These are phyloP conservation scores for Ochlodes sylvanus DNA, from an alignment of 2,888 invertebrate genomes.

Conservation along the genomic window DNA sequence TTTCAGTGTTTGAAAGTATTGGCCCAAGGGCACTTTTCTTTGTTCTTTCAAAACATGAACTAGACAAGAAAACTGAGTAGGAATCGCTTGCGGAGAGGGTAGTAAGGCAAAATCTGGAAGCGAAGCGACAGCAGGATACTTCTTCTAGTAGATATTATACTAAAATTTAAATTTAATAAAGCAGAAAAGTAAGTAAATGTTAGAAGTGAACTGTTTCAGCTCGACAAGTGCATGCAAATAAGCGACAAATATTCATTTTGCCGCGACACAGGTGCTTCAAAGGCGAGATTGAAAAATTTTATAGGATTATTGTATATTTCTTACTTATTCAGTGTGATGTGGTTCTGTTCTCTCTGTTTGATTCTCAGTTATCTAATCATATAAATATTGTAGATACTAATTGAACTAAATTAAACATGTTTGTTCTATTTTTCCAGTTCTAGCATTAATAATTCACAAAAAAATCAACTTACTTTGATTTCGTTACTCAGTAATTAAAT, in stretches of 20 bases:
- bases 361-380: neutral
- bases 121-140: no score
- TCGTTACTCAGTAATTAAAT: no score
- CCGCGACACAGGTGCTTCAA: constrained; percentile 20
- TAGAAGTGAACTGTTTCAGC: neutral
- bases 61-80: no score
- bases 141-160: neutral
- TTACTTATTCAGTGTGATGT: neutral
- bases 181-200: neutral
- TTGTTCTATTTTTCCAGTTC: no score
- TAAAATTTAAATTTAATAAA: constrained; percentile 3
- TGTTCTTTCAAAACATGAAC: no score
- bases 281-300: constrained; percentile 25
- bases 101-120: no score
- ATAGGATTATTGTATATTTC: constrained; percentile 4
- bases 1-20: neutral
- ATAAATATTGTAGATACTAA: no score
- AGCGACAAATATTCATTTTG: constrained; percentile 21
- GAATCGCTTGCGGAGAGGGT: no score
- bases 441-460: no score
- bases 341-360: neutral
- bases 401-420: no score
- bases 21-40: neutral
- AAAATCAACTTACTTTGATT: no score
- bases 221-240: constrained; percentile 17